Conservation (phyloP, 2,113 vertebrate genomes). For the Pterocles orientalis region DNA sequence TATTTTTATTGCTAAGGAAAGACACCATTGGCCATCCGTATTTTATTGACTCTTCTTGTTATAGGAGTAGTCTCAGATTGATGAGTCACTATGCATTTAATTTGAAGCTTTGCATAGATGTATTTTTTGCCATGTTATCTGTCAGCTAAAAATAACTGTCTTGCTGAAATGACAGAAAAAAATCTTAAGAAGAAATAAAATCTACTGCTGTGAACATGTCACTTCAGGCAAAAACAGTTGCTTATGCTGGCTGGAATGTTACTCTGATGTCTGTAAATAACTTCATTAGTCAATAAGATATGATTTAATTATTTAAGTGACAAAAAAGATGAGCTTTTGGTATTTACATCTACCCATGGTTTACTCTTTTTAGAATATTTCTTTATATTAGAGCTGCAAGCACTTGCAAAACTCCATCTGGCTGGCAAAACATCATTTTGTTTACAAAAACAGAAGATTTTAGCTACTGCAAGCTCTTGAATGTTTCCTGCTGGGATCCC, state of each 20-base stretch:
- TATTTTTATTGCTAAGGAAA: neutral
- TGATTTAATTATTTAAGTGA: conserved; percentile 73
- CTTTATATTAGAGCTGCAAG: conserved; percentile 35
- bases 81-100: conserved; percentile 19
- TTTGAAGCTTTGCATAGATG: neutral
- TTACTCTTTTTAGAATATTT: conserved; percentile 63
- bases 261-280: conserved; percentile 70
- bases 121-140: neutral
- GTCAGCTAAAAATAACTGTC: conserved; percentile 58
- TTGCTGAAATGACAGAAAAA: conserved; percentile 56
- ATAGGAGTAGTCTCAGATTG: neutral
- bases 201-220: conserved; percentile 64
- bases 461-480: neutral
- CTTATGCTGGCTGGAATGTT: conserved; percentile 46
- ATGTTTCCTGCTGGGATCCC: conserved; percentile 41
- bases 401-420: conserved; percentile 48
- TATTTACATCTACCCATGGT: conserved; percentile 59
- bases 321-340: conserved; percentile 38
- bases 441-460: conserved; percentile 57
- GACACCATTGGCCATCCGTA: neutral
- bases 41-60: neutral
- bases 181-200: conserved; percentile 59
- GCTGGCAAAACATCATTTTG: conserved; percentile 27
- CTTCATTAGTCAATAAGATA: conserved; percentile 68
- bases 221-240: conserved; percentile 70